Evolutionary conservation across 2,888 invertebrate genomes (phyloP).

Genomic region (Erebia aethiops): DNA sequence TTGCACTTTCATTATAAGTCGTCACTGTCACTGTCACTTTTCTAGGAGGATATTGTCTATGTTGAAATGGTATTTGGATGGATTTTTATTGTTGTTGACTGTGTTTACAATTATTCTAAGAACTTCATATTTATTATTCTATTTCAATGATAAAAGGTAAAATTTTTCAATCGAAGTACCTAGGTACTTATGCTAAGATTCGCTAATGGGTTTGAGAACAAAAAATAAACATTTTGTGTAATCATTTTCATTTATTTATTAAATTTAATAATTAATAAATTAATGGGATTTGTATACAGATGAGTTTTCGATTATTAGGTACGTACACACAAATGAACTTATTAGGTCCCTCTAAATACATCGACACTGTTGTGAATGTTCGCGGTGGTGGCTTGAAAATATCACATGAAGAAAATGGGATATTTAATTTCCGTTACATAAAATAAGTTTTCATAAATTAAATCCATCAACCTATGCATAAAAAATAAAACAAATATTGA

Average conservation of each 20-base stretch:
- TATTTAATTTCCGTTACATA: neutral
- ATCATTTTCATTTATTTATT: slow-evolving; percentile 38
- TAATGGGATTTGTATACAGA: slow-evolving; percentile 42
- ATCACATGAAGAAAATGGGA: neutral
- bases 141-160: no score
- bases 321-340: slow-evolving; percentile 20
- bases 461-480: no score
- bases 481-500: neutral
- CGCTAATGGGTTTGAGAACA: neutral
- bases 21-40: no score
- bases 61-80: no score
- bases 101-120: no score
- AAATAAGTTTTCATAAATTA: neutral
- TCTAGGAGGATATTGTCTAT: no score
- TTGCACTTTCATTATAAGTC: no score
- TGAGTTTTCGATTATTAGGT: slow-evolving; percentile 33
- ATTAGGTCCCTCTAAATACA: slow-evolving; percentile 19
- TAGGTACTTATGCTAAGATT: neutral
- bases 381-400: neutral
- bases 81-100: no score
- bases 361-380: neutral
- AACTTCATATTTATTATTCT: no score
- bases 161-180: no score
- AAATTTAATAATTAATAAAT: slow-evolving; percentile 48
- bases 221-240: slow-evolving; percentile 19